phyloP scores from a whole-genome alignment of 2,888 invertebrate species.

The Gandaritis pyraliata region DNA sequence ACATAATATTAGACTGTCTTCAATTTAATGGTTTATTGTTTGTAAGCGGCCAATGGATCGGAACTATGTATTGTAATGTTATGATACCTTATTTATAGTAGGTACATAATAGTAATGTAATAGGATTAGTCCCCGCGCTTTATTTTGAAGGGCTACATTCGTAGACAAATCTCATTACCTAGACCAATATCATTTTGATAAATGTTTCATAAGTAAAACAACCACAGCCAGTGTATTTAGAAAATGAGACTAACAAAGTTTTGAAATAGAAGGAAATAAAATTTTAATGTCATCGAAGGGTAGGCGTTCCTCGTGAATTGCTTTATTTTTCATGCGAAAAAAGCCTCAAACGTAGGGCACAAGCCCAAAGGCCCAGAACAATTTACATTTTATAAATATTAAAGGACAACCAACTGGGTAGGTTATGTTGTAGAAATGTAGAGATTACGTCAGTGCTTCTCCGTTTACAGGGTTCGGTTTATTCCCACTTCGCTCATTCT shows the following conservation, averaged over 20 bases:
- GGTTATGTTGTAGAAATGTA: constrained; percentile 43
- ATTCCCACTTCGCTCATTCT: constrained; percentile 4
- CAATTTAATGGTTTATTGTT: constrained; percentile 65
- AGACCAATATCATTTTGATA: neutral
- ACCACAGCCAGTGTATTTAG: too few species aligned
- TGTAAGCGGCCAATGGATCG: constrained; percentile 66
- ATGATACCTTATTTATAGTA: neutral
- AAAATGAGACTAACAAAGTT: too few species aligned
- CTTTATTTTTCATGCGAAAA: constrained; percentile 61
- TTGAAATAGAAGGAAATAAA: constrained; percentile 37
- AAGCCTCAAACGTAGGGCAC: constrained; percentile 48
- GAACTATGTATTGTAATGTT: constrained; percentile 63
- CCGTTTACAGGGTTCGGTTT: constrained; percentile 7
- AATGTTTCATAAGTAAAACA: too few species aligned
- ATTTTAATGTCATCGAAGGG: constrained; percentile 50
- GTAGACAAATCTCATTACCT: neutral
- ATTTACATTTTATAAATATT: constrained; percentile 73
- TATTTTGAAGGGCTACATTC: constrained; percentile 5
- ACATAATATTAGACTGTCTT: constrained; percentile 68
- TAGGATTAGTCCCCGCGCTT: constrained; percentile 44
- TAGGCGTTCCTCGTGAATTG: constrained; percentile 48
- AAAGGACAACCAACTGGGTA: constrained; percentile 52
- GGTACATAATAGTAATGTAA: neutral
- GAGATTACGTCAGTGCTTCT: constrained; percentile 5
- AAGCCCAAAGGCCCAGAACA: constrained; percentile 63